phyloP scores from a whole-genome alignment of 2,113 vertebrate genomes.

The Actenoides lindsayi region DNA sequence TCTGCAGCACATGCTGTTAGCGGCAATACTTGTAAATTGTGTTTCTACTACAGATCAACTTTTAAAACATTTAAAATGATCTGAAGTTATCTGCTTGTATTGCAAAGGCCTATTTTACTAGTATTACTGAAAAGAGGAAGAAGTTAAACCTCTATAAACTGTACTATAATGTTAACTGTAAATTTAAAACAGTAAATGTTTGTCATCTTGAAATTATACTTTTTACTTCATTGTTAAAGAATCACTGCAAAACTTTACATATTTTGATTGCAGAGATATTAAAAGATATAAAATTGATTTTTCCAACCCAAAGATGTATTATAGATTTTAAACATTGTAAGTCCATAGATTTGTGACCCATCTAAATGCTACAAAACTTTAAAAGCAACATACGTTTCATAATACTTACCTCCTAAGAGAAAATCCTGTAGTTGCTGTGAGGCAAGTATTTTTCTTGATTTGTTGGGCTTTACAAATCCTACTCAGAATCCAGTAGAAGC shows the following conservation, averaged over 20 bases:
- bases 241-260: neutral
- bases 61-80: neutral
- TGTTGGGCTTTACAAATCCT: slow-evolving; percentile 55
- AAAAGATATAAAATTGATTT: neutral
- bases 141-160: neutral
- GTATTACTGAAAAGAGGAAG: neutral
- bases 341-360: neutral
- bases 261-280: neutral
- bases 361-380: neutral
- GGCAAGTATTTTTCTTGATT: slow-evolving; percentile 32
- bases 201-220: neutral
- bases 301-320: neutral
- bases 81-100: neutral
- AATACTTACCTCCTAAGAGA: slow-evolving; percentile 10
- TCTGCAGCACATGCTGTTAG: neutral
- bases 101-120: neutral
- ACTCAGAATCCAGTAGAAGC: slow-evolving; percentile 48
- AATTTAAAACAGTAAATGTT: neutral
- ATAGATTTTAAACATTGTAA: neutral
- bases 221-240: neutral
- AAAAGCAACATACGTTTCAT: neutral
- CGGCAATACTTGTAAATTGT: neutral
- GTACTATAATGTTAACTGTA: neutral
- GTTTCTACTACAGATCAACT: neutral
- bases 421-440: slow-evolving; percentile 41